Evolutionary conservation across 2,113 vertebrate species (phyloP).

Genomic region (Microcebus murinus): DNA sequence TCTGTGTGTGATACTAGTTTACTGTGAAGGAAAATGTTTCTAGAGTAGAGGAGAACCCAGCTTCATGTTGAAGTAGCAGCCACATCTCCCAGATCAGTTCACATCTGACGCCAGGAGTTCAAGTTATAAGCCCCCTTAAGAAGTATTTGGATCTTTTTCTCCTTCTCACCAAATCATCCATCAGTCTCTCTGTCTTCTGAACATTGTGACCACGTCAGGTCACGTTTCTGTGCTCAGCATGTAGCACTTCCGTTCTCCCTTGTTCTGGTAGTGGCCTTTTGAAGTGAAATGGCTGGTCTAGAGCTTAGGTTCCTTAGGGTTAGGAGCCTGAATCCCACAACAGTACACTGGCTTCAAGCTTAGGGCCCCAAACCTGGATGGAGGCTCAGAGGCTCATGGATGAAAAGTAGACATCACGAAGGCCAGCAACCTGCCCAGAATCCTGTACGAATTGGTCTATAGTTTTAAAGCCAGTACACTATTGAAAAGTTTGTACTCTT

Average conservation of each 20-base stretch:
- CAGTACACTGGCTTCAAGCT: background rate
- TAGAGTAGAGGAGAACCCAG: background rate
- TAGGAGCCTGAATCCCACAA: background rate
- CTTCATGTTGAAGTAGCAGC: background rate
- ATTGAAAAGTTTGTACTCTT: background rate
- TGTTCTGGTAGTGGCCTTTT: background rate
- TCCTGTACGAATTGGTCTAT: background rate
- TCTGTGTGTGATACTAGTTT: background rate
- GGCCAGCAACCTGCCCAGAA: background rate
- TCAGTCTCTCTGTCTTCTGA: background rate
- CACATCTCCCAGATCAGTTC: background rate
- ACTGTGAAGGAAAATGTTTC: background rate
- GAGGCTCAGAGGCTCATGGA: background rate
- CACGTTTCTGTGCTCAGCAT: background rate
- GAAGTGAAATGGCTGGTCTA: background rate
- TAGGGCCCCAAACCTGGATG: too few relatives aligned
- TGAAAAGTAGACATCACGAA: background rate
- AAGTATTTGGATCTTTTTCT: background rate
- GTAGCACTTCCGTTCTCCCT: background rate
- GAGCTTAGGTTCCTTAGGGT: background rate
- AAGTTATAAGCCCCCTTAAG: background rate
- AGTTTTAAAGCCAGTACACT: background rate
- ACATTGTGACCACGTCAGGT: background rate
- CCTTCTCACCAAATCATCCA: background rate
- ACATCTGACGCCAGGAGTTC: background rate